A percentile compares a stretch with the other conserved stretches of the same genome.
phyloP scores from a whole-genome alignment of 2,888 invertebrate species.

The Ochropleura leucogaster region DNA sequence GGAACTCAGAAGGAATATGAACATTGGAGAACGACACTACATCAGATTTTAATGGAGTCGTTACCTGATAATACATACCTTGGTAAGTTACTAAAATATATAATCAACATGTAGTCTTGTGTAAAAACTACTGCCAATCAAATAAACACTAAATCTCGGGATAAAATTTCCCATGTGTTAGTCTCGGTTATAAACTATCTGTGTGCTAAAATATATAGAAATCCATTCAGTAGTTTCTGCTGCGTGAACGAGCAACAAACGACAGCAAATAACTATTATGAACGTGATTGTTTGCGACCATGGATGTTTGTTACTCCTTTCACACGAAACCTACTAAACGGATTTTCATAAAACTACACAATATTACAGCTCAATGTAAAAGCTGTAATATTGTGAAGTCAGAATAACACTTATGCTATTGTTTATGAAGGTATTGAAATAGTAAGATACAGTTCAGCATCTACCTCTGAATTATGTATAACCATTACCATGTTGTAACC shows the following conservation, averaged over 20 bases:
- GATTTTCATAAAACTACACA: not conserved
- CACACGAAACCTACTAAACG: not conserved
- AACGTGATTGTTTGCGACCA: too few species aligned
- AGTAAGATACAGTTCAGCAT: not conserved
- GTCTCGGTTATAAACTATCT: not conserved
- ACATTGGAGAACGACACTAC: slow-evolving; percentile 81
- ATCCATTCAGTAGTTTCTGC: not conserved
- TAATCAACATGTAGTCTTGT: not conserved
- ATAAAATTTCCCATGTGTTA: not conserved
- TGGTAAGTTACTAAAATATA: slow-evolving; percentile 67
- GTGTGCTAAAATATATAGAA: not conserved
- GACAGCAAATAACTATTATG: too few species aligned
- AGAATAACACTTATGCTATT: not conserved
- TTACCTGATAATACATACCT: slow-evolving; percentile 81
- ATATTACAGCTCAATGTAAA: not conserved
- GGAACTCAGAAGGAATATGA: slow-evolving; percentile 83
- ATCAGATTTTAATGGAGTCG: slow-evolving; percentile 82
- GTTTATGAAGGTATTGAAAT: not conserved
- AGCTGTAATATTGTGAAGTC: not conserved
- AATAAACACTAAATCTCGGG: not conserved
- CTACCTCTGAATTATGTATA: not conserved
- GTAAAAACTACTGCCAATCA: not conserved
- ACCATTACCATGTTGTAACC: not conserved
- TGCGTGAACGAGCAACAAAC: too few species aligned
- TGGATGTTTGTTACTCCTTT: too few species aligned